Conservation (phyloP, 2,113 vertebrate genomes). For the Grantiella picta region DNA sequence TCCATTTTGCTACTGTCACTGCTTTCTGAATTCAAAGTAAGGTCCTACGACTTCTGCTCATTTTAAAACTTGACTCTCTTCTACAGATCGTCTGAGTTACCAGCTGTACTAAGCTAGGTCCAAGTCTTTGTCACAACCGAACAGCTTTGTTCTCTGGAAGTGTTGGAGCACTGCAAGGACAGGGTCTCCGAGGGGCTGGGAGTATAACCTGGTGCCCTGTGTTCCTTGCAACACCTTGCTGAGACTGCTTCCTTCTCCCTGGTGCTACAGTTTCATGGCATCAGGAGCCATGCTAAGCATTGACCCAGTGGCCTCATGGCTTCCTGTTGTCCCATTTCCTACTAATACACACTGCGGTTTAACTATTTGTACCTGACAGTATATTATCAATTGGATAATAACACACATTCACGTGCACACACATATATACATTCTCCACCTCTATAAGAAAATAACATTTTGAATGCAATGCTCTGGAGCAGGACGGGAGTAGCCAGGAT, state of each 20-base stretch:
- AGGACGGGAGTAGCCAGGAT: not conserved
- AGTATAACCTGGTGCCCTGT: rapidly evolving
- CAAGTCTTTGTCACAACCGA: not conserved
- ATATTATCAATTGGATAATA: not conserved
- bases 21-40: not conserved
- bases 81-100: not conserved
- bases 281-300: rapidly evolving
- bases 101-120: not conserved
- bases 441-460: not conserved
- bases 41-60: not conserved
- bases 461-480: not conserved
- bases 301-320: not conserved
- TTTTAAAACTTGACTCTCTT: not conserved
- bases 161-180: rapidly evolving
- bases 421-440: not conserved
- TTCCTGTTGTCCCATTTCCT: not conserved
- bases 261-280: rapidly evolving
- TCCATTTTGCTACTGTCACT: not conserved
- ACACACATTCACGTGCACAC: rapidly evolving
- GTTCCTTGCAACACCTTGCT: not conserved
- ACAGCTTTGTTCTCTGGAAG: not conserved
- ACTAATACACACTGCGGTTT: not conserved
- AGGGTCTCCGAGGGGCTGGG: no score
- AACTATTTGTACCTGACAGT: not conserved
- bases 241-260: not conserved